Percentiles rank a stretch among this genome's conserved stretches.
Conservation (phyloP, 2,797 vertebrate species). For the Discoglossus pictus region DNA sequence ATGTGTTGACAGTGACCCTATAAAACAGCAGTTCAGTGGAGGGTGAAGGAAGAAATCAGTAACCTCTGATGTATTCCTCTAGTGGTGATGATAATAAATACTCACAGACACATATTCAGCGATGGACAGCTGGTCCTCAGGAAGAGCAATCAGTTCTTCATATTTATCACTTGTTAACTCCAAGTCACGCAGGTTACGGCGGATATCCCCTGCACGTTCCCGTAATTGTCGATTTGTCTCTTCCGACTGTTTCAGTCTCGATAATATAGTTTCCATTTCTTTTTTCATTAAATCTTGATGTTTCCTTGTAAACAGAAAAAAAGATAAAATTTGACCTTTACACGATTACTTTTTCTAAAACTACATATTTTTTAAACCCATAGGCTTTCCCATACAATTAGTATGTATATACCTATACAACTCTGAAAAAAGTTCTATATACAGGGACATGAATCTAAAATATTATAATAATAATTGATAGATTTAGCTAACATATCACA, state of each 20-base stretch:
- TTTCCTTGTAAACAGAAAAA: slow-evolving; percentile 73
- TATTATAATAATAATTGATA: too few relatives aligned
- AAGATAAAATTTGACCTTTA: background rate
- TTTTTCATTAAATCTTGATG: slow-evolving; percentile 89
- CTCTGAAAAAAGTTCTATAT: too few relatives aligned
- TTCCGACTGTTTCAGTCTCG: slow-evolving; percentile 91
- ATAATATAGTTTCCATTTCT: slow-evolving; percentile 90
- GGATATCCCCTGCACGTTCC: slow-evolving; percentile 86
- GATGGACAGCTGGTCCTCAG: slow-evolving; percentile 90
- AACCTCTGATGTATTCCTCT: too few relatives aligned
- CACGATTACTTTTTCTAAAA: too few relatives aligned
- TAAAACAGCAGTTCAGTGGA: too few relatives aligned
- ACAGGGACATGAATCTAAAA: too few relatives aligned
- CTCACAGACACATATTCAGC: slow-evolving; percentile 93
- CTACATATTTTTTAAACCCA: too few relatives aligned
- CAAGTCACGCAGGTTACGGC: slow-evolving; percentile 82
- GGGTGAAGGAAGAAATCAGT: too few relatives aligned
- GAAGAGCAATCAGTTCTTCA: slow-evolving; percentile 76
- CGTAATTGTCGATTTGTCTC: slow-evolving; percentile 87
- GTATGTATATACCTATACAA: too few relatives aligned
- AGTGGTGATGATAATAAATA: slow-evolving; percentile 27
- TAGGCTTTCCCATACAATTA: too few relatives aligned
- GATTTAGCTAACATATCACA: too few relatives aligned
- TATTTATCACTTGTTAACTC: slow-evolving; percentile 86
- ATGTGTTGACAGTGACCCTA: too few relatives aligned